Evolutionary conservation across 2,888 invertebrate genomes (phyloP).

Genomic region (Erebia palarica): DNA sequence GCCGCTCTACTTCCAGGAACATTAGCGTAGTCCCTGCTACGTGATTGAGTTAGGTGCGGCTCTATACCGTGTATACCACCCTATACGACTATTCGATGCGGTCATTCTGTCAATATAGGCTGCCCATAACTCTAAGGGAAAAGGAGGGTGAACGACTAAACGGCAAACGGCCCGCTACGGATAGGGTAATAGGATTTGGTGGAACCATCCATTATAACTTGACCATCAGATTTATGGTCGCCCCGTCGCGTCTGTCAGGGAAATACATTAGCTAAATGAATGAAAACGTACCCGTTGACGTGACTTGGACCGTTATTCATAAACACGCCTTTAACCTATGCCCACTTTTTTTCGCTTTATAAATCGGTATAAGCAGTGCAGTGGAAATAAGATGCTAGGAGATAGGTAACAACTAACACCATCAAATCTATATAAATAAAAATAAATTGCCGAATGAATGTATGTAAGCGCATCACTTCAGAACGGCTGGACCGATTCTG

Average conservation of each 20-base stretch:
- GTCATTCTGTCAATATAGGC: constrained; percentile 59
- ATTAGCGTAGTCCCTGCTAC: constrained; percentile 59
- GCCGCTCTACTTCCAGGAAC: constrained; percentile 68
- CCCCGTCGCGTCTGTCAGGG: constrained; percentile 37
- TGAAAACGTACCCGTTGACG: constrained; percentile 20
- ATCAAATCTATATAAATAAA: no score
- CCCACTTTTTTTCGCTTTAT: constrained; percentile 14
- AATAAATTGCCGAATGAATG: no score
- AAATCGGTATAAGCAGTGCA: constrained; percentile 19
- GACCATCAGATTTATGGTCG: constrained; percentile 40
- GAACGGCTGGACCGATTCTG: no score
- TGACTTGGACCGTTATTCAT: constrained; percentile 20
- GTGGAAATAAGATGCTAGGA: not conserved
- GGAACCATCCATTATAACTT: constrained; percentile 44
- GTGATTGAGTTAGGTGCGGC: constrained; percentile 75
- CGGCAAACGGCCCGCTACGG: constrained; percentile 42
- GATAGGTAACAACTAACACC: no score
- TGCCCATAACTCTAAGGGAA: constrained; percentile 45
- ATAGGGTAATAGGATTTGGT: constrained; percentile 53
- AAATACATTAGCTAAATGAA: constrained; percentile 38
- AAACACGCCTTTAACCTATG: constrained; percentile 9
- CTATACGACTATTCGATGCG: constrained; percentile 60
- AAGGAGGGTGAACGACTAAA: constrained; percentile 18
- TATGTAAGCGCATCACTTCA: no score
- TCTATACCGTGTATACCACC: constrained; percentile 9